A percentile compares a stretch with the other conserved stretches of the same genome.
Conservation (phyloP, 1,140 invertebrate genomes). For the Melipona quadrifasciata region DNA sequence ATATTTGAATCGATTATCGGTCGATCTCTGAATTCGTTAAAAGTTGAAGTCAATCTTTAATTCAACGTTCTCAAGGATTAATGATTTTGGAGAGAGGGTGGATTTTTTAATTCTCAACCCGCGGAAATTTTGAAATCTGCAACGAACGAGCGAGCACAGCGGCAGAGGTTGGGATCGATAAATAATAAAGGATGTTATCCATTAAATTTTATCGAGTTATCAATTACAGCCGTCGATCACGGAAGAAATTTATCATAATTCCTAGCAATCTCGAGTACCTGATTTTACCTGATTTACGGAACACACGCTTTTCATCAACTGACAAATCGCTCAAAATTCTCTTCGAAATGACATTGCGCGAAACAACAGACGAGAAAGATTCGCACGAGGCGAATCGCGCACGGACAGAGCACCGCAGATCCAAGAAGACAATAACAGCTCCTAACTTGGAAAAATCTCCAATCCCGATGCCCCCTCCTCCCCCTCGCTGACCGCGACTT, state of each 20-base stretch:
- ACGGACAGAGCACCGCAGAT: neutral
- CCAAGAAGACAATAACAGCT: neutral
- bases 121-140: too few relatives aligned
- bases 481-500: neutral
- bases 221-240: too few relatives aligned
- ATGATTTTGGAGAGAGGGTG: fast-evolving
- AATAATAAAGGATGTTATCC: too few relatives aligned
- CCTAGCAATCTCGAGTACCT: neutral
- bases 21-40: neutral
- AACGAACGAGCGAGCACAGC: too few relatives aligned
- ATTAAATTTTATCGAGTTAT: neutral
- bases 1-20: too few relatives aligned
- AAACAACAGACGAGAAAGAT: neutral
- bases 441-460: neutral
- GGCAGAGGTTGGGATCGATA: too few relatives aligned
- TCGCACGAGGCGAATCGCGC: neutral
- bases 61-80: neutral
- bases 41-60: neutral
- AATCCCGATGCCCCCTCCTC: neutral
- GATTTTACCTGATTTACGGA: neutral
- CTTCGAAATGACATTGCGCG: neutral
- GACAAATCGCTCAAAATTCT: neutral
- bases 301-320: neutral
- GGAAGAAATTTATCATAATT: too few relatives aligned
- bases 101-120: neutral